A percentile compares a stretch with the other conserved stretches of the same genome.
Evolutionary conservation across 2,888 invertebrate genomes (phyloP).

Genomic region (Lepidonotus clava): DNA sequence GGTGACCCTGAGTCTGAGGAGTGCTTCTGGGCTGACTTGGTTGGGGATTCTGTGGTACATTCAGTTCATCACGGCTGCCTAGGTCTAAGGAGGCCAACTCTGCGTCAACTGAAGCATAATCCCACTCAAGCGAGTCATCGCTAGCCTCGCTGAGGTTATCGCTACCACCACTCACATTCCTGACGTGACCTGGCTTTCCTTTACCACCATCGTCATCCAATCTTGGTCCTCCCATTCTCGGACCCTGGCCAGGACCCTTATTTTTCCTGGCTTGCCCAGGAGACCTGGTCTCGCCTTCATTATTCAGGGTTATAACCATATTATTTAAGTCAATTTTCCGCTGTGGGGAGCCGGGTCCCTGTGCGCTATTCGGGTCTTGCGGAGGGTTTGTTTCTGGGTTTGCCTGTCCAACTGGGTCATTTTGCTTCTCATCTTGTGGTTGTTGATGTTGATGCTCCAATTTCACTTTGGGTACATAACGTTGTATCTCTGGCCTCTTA

Average conservation of each 20-base stretch:
- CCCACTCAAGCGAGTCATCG: constrained; percentile 55
- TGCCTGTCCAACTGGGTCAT: not conserved
- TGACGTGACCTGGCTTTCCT: not conserved
- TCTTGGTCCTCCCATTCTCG: too few species aligned
- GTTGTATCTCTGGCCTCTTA: constrained; percentile 55
- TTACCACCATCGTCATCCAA: not conserved
- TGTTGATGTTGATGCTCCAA: not conserved
- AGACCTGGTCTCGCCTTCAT: not conserved
- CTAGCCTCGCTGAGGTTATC: constrained; percentile 43
- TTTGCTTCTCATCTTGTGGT: not conserved
- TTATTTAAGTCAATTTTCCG: not conserved
- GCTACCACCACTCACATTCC: not conserved
- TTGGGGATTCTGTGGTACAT: not conserved
- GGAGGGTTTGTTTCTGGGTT: too few species aligned
- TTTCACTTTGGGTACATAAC: constrained; percentile 53
- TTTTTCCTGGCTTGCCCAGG: not conserved
- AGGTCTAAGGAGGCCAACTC: constrained; percentile 18
- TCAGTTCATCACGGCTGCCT: not conserved
- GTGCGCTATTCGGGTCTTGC: too few species aligned
- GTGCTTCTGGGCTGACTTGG: not conserved
- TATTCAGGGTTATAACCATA: constrained; percentile 21
- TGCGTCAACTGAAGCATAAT: constrained; percentile 44
- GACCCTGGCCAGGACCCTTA: not conserved
- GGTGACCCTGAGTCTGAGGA: not conserved
- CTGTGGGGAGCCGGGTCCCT: not conserved